Evolutionary conservation across 2,888 invertebrate species (phyloP).

Genomic region (Cantharis lateralis): DNA sequence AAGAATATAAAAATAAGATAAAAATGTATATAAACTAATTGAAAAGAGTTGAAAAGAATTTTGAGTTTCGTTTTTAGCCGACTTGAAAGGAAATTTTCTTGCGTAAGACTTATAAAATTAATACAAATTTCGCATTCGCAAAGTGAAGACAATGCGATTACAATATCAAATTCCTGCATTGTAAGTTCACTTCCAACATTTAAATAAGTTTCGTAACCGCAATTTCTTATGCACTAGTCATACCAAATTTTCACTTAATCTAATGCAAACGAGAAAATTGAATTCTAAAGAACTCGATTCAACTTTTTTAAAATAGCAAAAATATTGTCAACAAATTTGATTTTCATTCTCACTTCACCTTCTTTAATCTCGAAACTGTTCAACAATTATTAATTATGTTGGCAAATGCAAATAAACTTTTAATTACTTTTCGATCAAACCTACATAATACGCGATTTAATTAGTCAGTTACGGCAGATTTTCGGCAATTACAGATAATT

Average conservation of each 20-base stretch:
- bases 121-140: neutral
- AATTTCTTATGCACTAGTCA: neutral
- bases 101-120: neutral
- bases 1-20: neutral
- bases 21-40: neutral
- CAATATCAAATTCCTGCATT: slow-evolving; percentile 16
- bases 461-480: neutral
- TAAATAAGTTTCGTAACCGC: neutral
- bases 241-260: neutral
- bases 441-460: neutral
- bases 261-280: neutral
- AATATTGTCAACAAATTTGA: neutral
- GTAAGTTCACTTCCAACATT: slow-evolving; percentile 1
- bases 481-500: neutral
- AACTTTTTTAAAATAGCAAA: neutral
- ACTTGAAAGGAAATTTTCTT: neutral
- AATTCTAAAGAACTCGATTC: neutral
- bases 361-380: neutral
- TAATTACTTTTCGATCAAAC: neutral
- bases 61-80: neutral
- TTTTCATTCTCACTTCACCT: neutral
- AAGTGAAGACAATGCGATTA: slow-evolving; percentile 12
- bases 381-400: neutral
- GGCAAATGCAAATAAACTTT: neutral
- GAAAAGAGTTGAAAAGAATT: neutral